phyloP scores from a whole-genome alignment of 2,797 vertebrate genomes.

The Eutrigla gurnardus region DNA sequence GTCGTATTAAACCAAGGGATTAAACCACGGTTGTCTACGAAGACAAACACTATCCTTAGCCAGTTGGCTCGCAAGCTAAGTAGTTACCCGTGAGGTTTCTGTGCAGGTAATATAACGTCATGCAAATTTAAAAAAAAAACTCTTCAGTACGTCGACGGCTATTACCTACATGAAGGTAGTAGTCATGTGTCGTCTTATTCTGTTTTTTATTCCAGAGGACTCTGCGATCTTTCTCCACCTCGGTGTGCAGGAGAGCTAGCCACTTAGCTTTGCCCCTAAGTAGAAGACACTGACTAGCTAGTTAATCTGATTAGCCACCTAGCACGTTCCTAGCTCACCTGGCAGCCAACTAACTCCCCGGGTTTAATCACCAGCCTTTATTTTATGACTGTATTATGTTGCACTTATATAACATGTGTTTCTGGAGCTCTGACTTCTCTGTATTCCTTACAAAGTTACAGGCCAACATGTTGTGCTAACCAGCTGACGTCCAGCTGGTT shows the following conservation, averaged over 20 bases:
- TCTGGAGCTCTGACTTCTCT: neutral
- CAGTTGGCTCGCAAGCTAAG: constrained; percentile 42
- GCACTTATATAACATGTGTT: too few relatives aligned
- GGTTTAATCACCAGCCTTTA: neutral
- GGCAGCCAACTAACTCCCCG: neutral
- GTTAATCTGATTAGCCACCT: constrained; percentile 28
- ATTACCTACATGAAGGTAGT: accelerated
- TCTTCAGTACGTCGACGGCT: accelerated
- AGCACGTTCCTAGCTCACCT: constrained; percentile 7
- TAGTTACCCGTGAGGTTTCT: constrained; percentile 37
- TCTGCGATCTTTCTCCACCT: neutral
- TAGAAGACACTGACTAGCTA: neutral
- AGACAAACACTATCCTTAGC: constrained; percentile 2
- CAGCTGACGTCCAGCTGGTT: constrained; percentile 1
- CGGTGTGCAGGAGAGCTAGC: neutral
- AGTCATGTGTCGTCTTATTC: neutral
- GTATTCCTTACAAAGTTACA: neutral
- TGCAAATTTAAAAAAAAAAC: neutral
- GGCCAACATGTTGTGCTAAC: neutral
- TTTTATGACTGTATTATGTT: neutral
- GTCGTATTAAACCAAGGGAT: too few relatives aligned
- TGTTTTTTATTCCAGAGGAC: neutral
- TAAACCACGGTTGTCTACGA: neutral
- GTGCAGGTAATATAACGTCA: neutral
- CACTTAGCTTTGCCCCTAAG: constrained; percentile 18